A percentile compares a stretch with the other conserved stretches of the same genome.
Conservation (phyloP, 2,797 vertebrate species). For the Muraenolepis orangiensis region DNA sequence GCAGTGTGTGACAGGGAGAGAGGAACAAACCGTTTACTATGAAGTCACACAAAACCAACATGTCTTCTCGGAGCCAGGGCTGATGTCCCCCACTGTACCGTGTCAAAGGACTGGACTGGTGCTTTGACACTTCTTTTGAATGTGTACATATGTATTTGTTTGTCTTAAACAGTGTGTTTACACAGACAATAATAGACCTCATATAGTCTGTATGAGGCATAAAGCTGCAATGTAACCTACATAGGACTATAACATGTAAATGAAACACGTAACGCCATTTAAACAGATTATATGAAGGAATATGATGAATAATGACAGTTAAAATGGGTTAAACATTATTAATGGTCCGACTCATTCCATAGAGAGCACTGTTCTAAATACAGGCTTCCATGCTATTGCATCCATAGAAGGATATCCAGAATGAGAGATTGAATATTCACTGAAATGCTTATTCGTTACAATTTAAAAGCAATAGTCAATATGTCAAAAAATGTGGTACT, state of each 20-base stretch:
- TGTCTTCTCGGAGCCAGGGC: background rate
- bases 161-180: background rate
- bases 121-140: background rate
- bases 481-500: background rate
- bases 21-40: slow-evolving; percentile 6
- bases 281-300: background rate
- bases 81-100: background rate
- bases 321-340: background rate
- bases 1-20: background rate
- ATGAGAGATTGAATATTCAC: background rate
- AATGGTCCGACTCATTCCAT: no score
- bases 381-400: background rate
- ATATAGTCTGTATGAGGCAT: background rate
- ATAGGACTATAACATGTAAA: background rate
- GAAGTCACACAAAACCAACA: slow-evolving; percentile 6
- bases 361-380: background rate
- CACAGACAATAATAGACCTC: background rate
- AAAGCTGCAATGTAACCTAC: background rate
- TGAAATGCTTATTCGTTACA: background rate
- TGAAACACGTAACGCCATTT: background rate
- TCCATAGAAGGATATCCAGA: background rate
- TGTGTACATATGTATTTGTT: background rate
- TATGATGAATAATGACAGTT: background rate
- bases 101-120: background rate
- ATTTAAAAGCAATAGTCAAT: background rate